phyloP scores from a whole-genome alignment of 2,113 vertebrate genomes.

The Collichthys lucidus region DNA sequence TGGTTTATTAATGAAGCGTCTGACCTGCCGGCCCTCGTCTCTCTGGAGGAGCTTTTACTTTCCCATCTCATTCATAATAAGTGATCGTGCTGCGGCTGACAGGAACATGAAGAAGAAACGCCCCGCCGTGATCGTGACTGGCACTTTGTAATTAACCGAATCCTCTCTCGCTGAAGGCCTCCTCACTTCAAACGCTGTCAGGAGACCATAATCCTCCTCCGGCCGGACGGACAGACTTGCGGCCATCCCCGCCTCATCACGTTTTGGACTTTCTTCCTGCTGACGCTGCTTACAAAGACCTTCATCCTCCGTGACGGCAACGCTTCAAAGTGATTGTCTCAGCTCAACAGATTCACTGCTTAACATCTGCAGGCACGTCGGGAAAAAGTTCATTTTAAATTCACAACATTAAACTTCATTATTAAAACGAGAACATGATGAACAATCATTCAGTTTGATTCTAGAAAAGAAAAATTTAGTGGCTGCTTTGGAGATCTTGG shows the following conservation, averaged over 20 bases:
- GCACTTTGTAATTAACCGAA: conserved; percentile 71
- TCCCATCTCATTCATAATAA: conserved; percentile 35
- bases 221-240: conserved; percentile 19
- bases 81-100: conserved; percentile 31
- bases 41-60: conserved; percentile 24
- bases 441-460: too few relatives aligned
- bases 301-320: conserved; percentile 46
- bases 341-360: conserved; percentile 17
- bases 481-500: too few relatives aligned
- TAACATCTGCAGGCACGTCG: not conserved
- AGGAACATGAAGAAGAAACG: conserved; percentile 51
- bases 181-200: conserved; percentile 64
- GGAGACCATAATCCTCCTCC: conserved; percentile 53
- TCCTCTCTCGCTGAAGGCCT: conserved; percentile 42
- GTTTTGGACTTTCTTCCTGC: conserved; percentile 19
- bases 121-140: conserved; percentile 57
- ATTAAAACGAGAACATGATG: too few relatives aligned
- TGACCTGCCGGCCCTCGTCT: conserved; percentile 49
- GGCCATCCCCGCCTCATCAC: conserved; percentile 24
- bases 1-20: conserved; percentile 39
- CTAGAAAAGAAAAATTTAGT: too few relatives aligned
- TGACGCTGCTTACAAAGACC: conserved; percentile 33
- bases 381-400: not conserved
- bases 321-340: conserved; percentile 45
- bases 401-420: too few relatives aligned